Base-by-base conservation (phyloP, 2,113 vertebrate genomes). In the Eurypyga helias region DNA sequence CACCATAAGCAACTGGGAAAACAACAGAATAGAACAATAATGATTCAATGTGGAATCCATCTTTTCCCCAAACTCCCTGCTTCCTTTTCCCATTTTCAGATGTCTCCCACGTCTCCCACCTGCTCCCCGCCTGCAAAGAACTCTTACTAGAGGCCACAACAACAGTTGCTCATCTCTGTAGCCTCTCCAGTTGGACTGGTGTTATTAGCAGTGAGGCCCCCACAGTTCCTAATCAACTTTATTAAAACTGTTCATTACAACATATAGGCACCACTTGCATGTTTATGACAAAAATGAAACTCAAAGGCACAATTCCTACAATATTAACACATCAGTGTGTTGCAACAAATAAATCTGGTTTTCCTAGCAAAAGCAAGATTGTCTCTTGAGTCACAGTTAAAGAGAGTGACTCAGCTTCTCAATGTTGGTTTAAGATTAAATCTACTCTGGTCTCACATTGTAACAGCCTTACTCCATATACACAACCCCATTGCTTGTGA, bases 221-320 rank as follows among this genome's bases (percentile, higher is more conserved):
- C 5, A 46, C 10, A 38, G 23, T 60, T 80, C 28, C 54, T 73
- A 70, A 70, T 61, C n/a, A 36, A 72, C 36, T 70, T 65, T 52
- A 69, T 83, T 80, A 91, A 82, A 93, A 61, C 28, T 7, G 1
- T 76, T 84, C 41, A 57, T 90, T 64, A 73, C 52, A 70, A 83
- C 24, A 65, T 2, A 52, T 5, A 46, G 0, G 0, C 6, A 60
- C 5, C 49, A 62, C 34, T 93, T 46, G 15, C 19, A 41, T 14
- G 10, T 54, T 87, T 49, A 61, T 54, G 46, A 88, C 36, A 90
- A 61, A 91, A 89, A 79, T 6, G 29, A 79, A 85, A 65, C 70
- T 80, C 87, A 70, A 77, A 93, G 54, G 71, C 54, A 85, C 51
- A 86, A 54, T 34, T 70, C 23, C 36, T 78, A 64, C 57, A 61